phyloP scores from a whole-genome alignment of 2,113 vertebrate species.

The Gila orcuttii region DNA sequence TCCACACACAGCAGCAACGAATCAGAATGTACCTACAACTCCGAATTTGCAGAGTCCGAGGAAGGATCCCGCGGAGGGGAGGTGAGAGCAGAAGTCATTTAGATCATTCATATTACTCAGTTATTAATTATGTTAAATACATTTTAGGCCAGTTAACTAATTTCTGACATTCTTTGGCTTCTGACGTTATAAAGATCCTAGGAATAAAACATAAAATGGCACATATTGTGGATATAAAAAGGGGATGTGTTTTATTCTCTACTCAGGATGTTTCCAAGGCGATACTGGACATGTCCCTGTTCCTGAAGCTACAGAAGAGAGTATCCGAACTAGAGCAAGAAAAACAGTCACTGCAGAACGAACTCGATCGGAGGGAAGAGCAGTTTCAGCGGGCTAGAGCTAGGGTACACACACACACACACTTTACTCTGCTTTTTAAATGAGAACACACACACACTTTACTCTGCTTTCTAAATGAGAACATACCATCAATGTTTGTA shows the following conservation, averaged over 20 bases:
- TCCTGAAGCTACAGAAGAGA: conserved; percentile 97
- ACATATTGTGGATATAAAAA: neutral
- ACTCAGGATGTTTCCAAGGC: conserved; percentile 89
- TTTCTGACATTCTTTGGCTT: neutral
- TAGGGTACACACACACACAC: conserved; percentile 69
- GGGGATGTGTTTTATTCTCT: neutral
- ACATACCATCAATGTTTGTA: neutral
- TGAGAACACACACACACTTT: neutral
- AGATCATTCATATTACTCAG: neutral
- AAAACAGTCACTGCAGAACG: conserved; percentile 92
- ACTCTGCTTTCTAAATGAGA: neutral
- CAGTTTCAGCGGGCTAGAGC: conserved; percentile 89
- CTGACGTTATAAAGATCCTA: neutral
- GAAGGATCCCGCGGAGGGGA: conserved; percentile 83
- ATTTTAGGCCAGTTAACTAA: no score
- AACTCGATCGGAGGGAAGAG: conserved; percentile 93
- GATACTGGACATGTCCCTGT: conserved; percentile 90
- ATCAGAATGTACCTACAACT: conserved; percentile 94
- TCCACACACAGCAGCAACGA: conserved; percentile 99
- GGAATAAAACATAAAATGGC: neutral
- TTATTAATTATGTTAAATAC: neutral
- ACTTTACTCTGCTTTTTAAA: neutral
- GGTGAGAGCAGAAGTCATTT: conserved; percentile 72
- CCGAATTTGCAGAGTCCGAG: conserved; percentile 90
- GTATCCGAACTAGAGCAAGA: conserved; percentile 95